Evolutionary conservation across 2,797 vertebrate genomes (phyloP).

Genomic region (Phrynocephalus vlangalii): DNA sequence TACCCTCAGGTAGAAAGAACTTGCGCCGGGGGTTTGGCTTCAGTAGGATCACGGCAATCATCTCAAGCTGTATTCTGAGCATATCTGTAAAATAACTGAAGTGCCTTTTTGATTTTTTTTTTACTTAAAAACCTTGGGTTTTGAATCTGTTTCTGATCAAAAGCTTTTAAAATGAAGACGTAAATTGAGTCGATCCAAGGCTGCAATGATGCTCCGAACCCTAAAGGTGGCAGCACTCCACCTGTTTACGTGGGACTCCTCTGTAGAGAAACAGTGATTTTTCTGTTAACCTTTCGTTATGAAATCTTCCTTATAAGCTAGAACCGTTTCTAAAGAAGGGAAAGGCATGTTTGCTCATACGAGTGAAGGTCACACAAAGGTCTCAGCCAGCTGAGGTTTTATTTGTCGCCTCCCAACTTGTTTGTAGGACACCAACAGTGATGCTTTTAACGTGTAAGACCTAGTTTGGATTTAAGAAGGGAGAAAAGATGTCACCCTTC

Average conservation of each 20-base stretch:
- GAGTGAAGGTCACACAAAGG: not conserved
- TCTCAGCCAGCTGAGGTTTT: not conserved
- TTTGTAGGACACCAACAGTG: not conserved
- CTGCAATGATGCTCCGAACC: constrained; percentile 49
- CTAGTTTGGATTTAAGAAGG: too few species aligned
- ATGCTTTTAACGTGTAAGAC: not conserved
- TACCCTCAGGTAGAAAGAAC: too few species aligned
- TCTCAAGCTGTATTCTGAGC: too few species aligned
- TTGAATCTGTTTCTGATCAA: not conserved
- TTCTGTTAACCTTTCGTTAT: not conserved
- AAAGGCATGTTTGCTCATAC: not conserved
- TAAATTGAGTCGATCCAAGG: not conserved
- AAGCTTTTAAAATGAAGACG: not conserved
- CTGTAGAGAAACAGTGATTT: not conserved
- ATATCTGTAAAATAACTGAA: too few species aligned
- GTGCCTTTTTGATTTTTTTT: too few species aligned
- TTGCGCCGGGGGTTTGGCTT: too few species aligned
- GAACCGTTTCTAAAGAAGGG: not conserved
- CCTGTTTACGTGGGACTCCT: not conserved
- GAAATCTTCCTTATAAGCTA: not conserved
- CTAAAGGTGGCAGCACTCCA: constrained; percentile 72
- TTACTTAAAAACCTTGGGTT: too few species aligned
- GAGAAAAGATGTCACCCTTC: not conserved
- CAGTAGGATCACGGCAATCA: too few species aligned
- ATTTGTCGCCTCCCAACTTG: not conserved